Evolutionary conservation across 2,113 vertebrate species (phyloP), one percentile per base, ranked within the genome.

Genomic region (Rana temporaria): DNA sequence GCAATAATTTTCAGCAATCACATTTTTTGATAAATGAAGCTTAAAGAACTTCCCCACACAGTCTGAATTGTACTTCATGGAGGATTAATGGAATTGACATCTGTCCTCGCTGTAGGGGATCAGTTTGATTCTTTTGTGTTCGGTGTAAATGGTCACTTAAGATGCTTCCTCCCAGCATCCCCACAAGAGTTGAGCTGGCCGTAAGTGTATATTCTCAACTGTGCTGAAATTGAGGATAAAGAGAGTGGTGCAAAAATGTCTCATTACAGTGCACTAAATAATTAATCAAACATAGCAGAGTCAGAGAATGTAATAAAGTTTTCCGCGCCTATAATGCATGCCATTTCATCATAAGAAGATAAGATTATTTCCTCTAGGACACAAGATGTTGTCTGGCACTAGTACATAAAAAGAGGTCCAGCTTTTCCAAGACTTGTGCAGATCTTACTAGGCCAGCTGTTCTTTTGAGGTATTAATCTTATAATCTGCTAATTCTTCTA

Each of bases 401-500:
- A 24, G 53, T 6, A 38, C 17, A 38, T 80, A 34, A 62, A 70
- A 53, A 70, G 34, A 62, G 34, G 55, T 70, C 56, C 66, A 48
- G 52, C 22, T 60, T 22, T 48, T 69, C n/a, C 24, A 67, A 55
- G 57, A 75, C 71, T 60, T 75, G 59, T 62, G n/a, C 74, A 77
- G 8, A 64, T 26, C 56, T 78, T 56, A 4, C 26, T 56, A 34
- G 38, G 63, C 34, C 68, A 81, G 79, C 79, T 73, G 79, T 52
- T 81, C 38, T 34, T n/a, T n/a, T 14, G 55, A 55, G n/a, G 32
- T 53, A 81, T 70, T 81, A 81, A 81, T 70, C 57, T 64, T 64
- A 64, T 72, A 81, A 81, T 81, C 79, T 81, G 68, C 22, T 81
- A 81, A 81, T 81, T 42, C 59, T 71, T 16, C 32, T 72, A 72